These are phyloP conservation scores for Cyphomyrmex costatus DNA, from an alignment of 1,140 invertebrate species.

Conservation along the genomic window DNA sequence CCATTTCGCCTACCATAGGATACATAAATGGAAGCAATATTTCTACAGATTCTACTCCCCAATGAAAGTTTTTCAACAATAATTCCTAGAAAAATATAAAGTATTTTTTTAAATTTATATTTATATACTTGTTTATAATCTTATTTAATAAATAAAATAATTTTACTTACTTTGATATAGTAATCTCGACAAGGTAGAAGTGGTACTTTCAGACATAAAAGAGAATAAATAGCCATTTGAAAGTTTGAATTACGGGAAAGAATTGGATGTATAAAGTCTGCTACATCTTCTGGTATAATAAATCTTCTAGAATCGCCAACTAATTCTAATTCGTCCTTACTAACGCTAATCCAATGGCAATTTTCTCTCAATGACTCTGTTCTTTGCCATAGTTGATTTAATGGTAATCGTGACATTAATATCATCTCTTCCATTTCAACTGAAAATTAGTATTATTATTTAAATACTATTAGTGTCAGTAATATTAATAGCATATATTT, in stretches of 20 bases:
- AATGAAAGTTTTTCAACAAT: conserved; percentile 85
- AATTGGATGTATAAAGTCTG: conserved; percentile 89
- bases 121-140: neutral
- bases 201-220: conserved; percentile 89
- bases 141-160: conserved; percentile 1
- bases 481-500: neutral
- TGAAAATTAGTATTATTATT: conserved; percentile 71
- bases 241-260: conserved; percentile 87
- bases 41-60: conserved; percentile 87
- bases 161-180: conserved; percentile 76
- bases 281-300: conserved; percentile 89
- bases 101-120: conserved; percentile 21
- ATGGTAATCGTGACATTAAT: conserved; percentile 88
- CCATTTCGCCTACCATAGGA: conserved; percentile 81
- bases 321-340: conserved; percentile 80
- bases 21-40: conserved; percentile 85
- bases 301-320: conserved; percentile 88
- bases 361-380: conserved; percentile 89
- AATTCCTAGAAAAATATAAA: conserved; percentile 80
- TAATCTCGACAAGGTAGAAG: conserved; percentile 86
- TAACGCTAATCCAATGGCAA: conserved; percentile 88
- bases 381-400: conserved; percentile 90
- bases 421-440: conserved; percentile 89
- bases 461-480: too few species aligned
- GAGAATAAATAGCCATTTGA: conserved; percentile 86